A percentile compares a stretch with the other conserved stretches of the same genome.
Conservation (phyloP, 2,113 vertebrate genomes). For the Ceuthmochares aereus region DNA sequence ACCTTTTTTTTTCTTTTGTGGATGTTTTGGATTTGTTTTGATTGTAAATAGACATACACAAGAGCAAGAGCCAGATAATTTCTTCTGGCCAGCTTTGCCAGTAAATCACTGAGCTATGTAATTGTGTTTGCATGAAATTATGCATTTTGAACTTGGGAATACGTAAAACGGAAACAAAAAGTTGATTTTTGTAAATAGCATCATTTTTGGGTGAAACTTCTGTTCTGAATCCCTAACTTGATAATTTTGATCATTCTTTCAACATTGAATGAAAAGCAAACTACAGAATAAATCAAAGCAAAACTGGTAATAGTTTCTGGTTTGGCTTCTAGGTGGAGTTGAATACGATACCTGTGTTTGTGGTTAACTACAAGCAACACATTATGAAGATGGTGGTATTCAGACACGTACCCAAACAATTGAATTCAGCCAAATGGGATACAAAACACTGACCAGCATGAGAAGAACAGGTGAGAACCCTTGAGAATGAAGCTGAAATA, state of each 20-base stretch:
- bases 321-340: constrained; percentile 35
- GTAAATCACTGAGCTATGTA: constrained; percentile 76
- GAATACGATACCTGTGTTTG: background rate
- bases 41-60: constrained; percentile 50
- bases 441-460: background rate
- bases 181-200: background rate
- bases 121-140: constrained; percentile 71
- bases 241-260: background rate
- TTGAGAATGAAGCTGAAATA: constrained; percentile 37
- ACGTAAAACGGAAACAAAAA: constrained; percentile 36
- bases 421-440: constrained; percentile 19
- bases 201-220: background rate
- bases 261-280: background rate
- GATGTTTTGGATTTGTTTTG: constrained; percentile 63
- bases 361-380: background rate
- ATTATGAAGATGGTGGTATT: background rate
- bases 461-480: constrained; percentile 61
- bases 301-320: constrained; percentile 14
- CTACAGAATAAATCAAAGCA: background rate
- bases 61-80: constrained; percentile 68
- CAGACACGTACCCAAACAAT: background rate
- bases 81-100: constrained; percentile 68
- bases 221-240: background rate
- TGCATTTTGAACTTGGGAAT: constrained; percentile 41
- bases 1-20: background rate